phyloP scores from a whole-genome alignment of 2,888 invertebrate species.

The Drosophila testacea region DNA sequence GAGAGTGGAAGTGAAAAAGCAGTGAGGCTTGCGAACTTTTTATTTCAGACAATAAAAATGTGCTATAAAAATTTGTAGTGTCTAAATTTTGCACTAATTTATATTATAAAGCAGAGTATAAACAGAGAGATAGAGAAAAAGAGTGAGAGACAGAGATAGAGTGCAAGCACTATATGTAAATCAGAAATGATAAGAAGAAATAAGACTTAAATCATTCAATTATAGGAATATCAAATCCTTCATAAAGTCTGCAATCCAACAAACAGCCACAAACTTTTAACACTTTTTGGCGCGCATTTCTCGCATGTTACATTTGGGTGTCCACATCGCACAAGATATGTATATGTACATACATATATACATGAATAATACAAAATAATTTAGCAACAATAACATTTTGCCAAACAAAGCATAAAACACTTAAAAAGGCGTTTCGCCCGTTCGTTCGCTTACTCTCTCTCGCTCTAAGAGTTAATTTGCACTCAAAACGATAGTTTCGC shows the following conservation, averaged over 20 bases:
- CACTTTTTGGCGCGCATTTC: constrained; percentile 47
- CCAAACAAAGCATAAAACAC: constrained; percentile 82
- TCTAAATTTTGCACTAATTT: constrained; percentile 68
- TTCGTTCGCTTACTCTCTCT: constrained; percentile 25
- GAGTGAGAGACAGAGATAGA: neutral
- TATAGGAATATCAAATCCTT: constrained; percentile 14
- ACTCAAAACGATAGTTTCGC: constrained; percentile 74
- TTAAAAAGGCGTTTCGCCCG: constrained; percentile 72
- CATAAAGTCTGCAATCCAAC: constrained; percentile 15
- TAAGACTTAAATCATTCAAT: constrained; percentile 6
- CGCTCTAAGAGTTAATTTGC: constrained; percentile 25
- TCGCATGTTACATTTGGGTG: constrained; percentile 13
- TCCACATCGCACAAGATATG: constrained; percentile 19
- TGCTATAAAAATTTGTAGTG: constrained; percentile 57
- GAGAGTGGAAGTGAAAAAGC: constrained; percentile 7
- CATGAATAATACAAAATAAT: constrained; percentile 79
- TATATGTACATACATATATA: constrained; percentile 35
- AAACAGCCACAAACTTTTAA: constrained; percentile 6
- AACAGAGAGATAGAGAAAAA: neutral
- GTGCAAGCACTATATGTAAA: neutral
- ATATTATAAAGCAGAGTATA: constrained; percentile 26
- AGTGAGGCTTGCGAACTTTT: constrained; percentile 41
- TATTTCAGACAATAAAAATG: constrained; percentile 54
- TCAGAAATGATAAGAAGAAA: neutral
- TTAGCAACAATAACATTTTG: constrained; percentile 80